Evolutionary conservation across 2,797 vertebrate genomes (phyloP).

Genomic region (Onychomys arenicola): DNA sequence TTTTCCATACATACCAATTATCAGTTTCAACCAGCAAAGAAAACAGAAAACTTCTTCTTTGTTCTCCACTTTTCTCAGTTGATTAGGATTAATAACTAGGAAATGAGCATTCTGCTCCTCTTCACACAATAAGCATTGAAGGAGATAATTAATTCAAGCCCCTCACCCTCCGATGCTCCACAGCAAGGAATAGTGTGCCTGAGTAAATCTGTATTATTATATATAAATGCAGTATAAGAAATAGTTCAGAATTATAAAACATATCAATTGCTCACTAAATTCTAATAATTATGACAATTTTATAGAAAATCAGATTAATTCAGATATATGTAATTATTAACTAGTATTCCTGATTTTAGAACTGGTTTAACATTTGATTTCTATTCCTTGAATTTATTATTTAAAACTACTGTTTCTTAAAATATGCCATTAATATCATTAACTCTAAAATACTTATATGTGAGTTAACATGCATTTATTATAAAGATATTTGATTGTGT

Average conservation of each 20-base stretch:
- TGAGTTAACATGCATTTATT: background rate
- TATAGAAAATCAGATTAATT: background rate
- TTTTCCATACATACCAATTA: background rate
- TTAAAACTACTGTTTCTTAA: background rate
- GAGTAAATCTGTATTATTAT: background rate
- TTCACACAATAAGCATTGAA: slow-evolving; percentile 49
- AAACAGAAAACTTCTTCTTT: background rate
- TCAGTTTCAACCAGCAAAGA: background rate
- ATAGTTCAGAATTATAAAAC: background rate
- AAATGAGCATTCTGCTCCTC: slow-evolving; percentile 62
- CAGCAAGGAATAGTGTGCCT: background rate
- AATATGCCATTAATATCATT: background rate
- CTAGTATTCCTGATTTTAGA: background rate
- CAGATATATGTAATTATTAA: background rate
- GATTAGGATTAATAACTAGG: slow-evolving; percentile 56
- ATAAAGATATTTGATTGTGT: background rate
- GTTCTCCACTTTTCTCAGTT: slow-evolving; percentile 54
- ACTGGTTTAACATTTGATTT: background rate
- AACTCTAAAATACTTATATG: background rate
- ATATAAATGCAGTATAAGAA: background rate
- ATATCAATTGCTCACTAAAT: background rate
- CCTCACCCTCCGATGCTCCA: background rate
- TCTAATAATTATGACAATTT: background rate
- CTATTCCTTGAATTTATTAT: background rate
- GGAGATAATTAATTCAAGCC: slow-evolving; percentile 52